Conservation (phyloP, 2,113 vertebrate genomes). For the Balaenoptera acutorostrata region DNA sequence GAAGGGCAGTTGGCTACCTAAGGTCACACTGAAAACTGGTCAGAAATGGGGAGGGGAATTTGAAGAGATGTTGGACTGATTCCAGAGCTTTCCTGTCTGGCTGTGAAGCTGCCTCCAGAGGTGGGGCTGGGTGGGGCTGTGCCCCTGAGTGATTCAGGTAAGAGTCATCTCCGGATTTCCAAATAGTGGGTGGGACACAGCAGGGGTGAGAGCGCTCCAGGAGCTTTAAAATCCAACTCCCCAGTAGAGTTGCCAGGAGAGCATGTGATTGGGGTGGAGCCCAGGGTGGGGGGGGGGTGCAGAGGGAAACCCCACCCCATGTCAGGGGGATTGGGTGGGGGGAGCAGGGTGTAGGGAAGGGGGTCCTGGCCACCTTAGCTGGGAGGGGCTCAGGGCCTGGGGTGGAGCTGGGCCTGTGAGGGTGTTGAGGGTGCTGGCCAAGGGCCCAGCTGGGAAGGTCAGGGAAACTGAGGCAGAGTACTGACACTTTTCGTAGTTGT, state of each 20-base stretch:
- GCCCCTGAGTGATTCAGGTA: slow-evolving; percentile 61
- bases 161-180: slow-evolving; percentile 55
- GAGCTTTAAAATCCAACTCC: neutral
- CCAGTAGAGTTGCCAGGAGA: neutral
- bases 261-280: neutral
- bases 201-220: neutral
- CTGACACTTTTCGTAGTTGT: neutral
- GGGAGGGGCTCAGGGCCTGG: neutral
- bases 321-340: neutral
- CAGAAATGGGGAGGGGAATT: neutral
- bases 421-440: neutral
- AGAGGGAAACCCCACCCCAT: neutral
- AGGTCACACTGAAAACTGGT: neutral
- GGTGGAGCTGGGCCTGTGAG: neutral
- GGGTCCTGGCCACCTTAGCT: neutral
- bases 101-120: neutral
- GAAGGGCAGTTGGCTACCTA: neutral
- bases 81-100: neutral
- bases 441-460: neutral
- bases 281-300: too few relatives aligned
- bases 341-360: neutral
- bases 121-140: slow-evolving; percentile 28
- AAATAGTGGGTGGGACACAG: slow-evolving; percentile 21
- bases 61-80: neutral
- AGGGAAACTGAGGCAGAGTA: slow-evolving; percentile 25